Base-by-base conservation (phyloP, 2,888 invertebrate genomes). In the Tanytarsus gracilentus region DNA sequence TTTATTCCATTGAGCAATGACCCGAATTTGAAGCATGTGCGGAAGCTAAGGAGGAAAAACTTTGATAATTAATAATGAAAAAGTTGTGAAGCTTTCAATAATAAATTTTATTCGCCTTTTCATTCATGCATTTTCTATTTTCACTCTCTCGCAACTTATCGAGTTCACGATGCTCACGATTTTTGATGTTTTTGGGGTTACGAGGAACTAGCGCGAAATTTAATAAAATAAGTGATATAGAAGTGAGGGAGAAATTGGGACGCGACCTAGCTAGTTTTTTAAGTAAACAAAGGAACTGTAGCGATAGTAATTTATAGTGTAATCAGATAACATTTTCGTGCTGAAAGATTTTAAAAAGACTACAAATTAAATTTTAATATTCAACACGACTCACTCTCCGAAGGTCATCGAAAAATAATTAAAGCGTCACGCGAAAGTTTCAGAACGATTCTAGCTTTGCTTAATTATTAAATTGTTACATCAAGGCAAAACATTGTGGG, bases 391-490 rank as follows among this genome's bases (percentile, higher is more conserved):
- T n/a, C n/a, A n/a, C n/a, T n/a, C n/a, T n/a, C n/a, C n/a, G n/a
- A n/a, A n/a, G n/a, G n/a, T n/a, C n/a, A n/a, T n/a, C n/a, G n/a
- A n/a, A 4, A 4, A 23, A 44, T 18, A 44, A 33, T 21, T 21
- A 18, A 7, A 44, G n/a, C n/a, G n/a, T n/a, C 40, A 44, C 18
- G 44, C 21, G 23, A 23, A 44, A 21, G 23, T 44, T 44, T n/a
- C n/a, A 44, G 44, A 44, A 44, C 23, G 44, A 44, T 44, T 44
- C 44, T 44, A n/a, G 44, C 23, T 44, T 11, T n/a, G n/a, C n/a
- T n/a, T n/a, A n/a, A n/a, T n/a, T n/a, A n/a, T n/a, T n/a, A n/a
- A n/a, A n/a, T n/a, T n/a, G n/a, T n/a, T n/a, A n/a, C n/a, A n/a
- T n/a, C n/a, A n/a, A n/a, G n/a, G n/a, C n/a, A n/a, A n/a, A n/a